phyloP scores from a whole-genome alignment of 2,888 invertebrate species.

The Lithophane socia region DNA sequence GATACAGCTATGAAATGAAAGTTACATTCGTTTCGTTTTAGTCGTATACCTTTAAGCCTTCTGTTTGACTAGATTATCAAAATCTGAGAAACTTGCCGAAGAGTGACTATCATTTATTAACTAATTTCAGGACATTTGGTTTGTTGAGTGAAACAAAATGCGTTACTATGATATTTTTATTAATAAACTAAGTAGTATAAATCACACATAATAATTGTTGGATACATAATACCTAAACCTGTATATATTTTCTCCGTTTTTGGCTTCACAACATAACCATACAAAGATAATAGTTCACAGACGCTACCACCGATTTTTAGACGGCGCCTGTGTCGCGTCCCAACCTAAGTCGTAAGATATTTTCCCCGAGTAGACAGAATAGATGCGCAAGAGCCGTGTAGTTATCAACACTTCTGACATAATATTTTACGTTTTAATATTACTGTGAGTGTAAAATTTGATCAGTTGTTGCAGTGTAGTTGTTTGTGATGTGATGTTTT shows the following conservation, averaged over 20 bases:
- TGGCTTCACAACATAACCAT: conserved; percentile 42
- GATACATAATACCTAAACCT: conserved; percentile 46
- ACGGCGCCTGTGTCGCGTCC: conserved; percentile 43
- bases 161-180: conserved; percentile 31
- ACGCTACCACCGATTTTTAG: conserved; percentile 47
- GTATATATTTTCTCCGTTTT: conserved; percentile 42
- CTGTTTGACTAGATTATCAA: conserved; percentile 24
- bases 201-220: conserved; percentile 45
- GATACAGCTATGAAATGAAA: conserved; percentile 27
- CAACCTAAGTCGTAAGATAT: conserved; percentile 43
- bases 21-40: conserved; percentile 25
- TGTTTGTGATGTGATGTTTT: conserved; percentile 50
- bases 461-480: conserved; percentile 50
- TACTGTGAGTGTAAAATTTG: conserved; percentile 25
- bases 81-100: conserved; percentile 7
- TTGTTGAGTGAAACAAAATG: conserved; percentile 30
- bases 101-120: conserved; percentile 27
- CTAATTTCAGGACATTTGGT: not conserved
- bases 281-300: conserved; percentile 45
- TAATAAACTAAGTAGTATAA: conserved; percentile 40
- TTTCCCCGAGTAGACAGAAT: conserved; percentile 47
- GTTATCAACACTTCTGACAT: conserved; percentile 48
- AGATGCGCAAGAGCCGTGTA: conserved; percentile 48
- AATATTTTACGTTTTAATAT: conserved; percentile 47
- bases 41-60: conserved; percentile 26